phyloP scores from a whole-genome alignment of 2,113 vertebrate species.

The Semnornis frantzii region DNA sequence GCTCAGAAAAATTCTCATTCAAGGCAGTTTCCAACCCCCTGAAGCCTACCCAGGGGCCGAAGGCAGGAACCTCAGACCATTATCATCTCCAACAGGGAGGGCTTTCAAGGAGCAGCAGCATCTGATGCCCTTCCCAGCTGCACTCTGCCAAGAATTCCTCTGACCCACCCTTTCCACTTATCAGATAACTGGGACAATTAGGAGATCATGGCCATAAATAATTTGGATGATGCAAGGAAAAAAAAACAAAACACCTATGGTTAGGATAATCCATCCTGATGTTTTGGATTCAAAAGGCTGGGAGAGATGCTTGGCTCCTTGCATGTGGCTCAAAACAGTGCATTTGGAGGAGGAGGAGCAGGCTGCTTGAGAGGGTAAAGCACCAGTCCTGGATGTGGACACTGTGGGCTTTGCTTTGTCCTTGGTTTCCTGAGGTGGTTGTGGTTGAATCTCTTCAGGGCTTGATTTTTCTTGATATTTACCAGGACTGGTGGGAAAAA shows the following conservation, averaged over 20 bases:
- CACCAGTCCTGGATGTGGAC: accelerated
- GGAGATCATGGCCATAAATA: not conserved
- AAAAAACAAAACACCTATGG: not conserved
- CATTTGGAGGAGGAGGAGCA: not conserved
- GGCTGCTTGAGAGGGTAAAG: not conserved
- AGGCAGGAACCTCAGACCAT: not conserved
- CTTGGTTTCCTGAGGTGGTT: not conserved
- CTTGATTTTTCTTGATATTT: not conserved
- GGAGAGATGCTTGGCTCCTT: not conserved
- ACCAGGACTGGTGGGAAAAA: not conserved
- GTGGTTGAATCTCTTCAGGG: not conserved
- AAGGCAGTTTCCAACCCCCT: not conserved
- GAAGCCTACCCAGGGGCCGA: not conserved
- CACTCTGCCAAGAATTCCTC: not conserved
- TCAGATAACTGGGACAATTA: conserved; percentile 8
- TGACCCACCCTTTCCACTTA: not conserved
- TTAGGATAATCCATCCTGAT: not conserved
- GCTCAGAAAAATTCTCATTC: not conserved
- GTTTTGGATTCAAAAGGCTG: not conserved
- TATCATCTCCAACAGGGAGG: not conserved
- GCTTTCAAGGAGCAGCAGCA: not conserved
- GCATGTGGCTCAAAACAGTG: not conserved
- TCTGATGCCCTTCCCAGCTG: not conserved
- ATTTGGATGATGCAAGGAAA: not conserved
- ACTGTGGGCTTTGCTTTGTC: not conserved